phyloP scores from a whole-genome alignment of 2,113 vertebrate genomes.

The Numenius arquata region DNA sequence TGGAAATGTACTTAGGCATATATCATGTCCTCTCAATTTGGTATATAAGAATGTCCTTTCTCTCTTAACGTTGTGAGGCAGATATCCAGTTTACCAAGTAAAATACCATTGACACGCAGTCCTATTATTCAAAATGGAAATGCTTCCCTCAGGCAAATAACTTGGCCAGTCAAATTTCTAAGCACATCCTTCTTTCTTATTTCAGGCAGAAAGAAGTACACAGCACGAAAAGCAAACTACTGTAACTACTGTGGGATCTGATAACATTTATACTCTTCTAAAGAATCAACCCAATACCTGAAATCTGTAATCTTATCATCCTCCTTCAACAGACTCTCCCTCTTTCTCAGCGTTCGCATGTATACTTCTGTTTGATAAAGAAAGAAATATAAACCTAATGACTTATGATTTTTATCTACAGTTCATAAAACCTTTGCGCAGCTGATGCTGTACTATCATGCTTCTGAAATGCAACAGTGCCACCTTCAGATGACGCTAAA shows the following conservation, averaged over 20 bases:
- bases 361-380: slow-evolving; percentile 25
- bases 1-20: background rate
- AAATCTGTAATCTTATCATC: slow-evolving; percentile 42
- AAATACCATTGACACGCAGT: background rate
- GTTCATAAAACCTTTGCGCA: background rate
- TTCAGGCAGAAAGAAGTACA: slow-evolving; percentile 26
- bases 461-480: slow-evolving; percentile 58
- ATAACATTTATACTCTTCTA: slow-evolving; percentile 44
- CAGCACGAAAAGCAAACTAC: slow-evolving; percentile 1
- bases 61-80: background rate
- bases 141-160: slow-evolving; percentile 12
- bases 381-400: slow-evolving; percentile 38
- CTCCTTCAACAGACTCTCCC: slow-evolving; percentile 35
- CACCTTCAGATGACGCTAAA: slow-evolving; percentile 49
- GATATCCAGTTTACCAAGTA: background rate
- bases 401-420: slow-evolving; percentile 35
- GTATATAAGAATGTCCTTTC: background rate
- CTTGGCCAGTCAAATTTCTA: background rate
- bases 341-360: slow-evolving; percentile 33
- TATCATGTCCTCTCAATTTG: background rate
- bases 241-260: slow-evolving; percentile 35
- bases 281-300: slow-evolving; percentile 22
- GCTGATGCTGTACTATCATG: fast-evolving
- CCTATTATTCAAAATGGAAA: slow-evolving; percentile 22
- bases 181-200: slow-evolving; percentile 41